A percentile compares a stretch with the other conserved stretches of the same genome.
These are phyloP conservation scores for Atractosteus spatula DNA, from an alignment of 2,113 vertebrate species.

Conservation along the genomic window DNA sequence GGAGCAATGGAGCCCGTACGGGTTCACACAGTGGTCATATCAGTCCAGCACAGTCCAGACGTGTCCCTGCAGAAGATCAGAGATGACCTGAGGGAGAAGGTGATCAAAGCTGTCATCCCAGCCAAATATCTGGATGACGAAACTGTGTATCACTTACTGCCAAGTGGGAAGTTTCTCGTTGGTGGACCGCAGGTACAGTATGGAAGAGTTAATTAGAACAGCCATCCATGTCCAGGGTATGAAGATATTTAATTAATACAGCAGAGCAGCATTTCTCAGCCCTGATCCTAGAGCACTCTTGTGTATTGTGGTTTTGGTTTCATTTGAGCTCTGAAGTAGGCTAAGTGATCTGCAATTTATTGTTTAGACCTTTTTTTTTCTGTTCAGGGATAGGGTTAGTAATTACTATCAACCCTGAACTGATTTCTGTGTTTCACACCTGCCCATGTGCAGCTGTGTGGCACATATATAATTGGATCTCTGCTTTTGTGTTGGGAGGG, in stretches of 20 bases:
- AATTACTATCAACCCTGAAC: too few species aligned
- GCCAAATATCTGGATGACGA: slow-evolving; percentile 57
- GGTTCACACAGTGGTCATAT: slow-evolving; percentile 68
- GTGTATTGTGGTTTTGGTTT: neutral
- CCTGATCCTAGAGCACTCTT: too few species aligned
- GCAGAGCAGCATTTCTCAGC: neutral
- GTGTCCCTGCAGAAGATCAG: slow-evolving; percentile 57
- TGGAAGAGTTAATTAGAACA: neutral
- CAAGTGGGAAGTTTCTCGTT: slow-evolving; percentile 60
- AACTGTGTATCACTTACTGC: slow-evolving; percentile 67
- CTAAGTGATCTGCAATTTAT: too few species aligned
- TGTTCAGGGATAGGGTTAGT: too few species aligned
- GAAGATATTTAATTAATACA: too few species aligned
- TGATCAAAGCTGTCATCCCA: slow-evolving; percentile 60
- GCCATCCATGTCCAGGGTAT: too few species aligned
- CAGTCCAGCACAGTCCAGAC: slow-evolving; percentile 58
- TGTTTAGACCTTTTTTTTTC: too few species aligned
- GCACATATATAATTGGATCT: too few species aligned
- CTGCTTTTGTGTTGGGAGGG: too few species aligned
- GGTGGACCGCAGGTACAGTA: slow-evolving; percentile 60
- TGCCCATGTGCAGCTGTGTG: too few species aligned
- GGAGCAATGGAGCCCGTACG: slow-evolving; percentile 65
- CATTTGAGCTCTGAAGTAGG: too few species aligned
- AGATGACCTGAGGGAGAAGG: slow-evolving; percentile 57
- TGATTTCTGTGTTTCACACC: too few species aligned